Evolutionary conservation across 2,888 invertebrate genomes (phyloP).

Genomic region (Cryptosula pallasiana): DNA sequence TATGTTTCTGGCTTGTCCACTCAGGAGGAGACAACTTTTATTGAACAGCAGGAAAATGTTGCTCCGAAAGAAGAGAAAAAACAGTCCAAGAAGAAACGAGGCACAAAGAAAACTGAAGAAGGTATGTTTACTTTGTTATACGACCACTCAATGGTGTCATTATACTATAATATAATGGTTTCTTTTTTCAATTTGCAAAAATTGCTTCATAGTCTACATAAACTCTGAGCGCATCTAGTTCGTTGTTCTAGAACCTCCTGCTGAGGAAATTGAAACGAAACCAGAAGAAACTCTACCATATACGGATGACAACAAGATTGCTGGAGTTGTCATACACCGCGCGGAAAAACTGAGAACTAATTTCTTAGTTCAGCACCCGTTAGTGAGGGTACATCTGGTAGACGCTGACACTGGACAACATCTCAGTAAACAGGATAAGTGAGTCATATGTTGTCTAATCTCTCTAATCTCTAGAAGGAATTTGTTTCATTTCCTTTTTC

Average conservation of each 20-base stretch:
- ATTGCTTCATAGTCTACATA: too few relatives aligned
- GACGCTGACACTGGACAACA: conserved; percentile 59
- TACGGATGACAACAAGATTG: conserved; percentile 47
- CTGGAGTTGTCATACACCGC: conserved; percentile 59
- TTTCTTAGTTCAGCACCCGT: conserved; percentile 61
- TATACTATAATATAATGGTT: too few relatives aligned
- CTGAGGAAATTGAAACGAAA: not conserved
- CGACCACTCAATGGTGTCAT: too few relatives aligned
- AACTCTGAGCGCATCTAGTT: too few relatives aligned
- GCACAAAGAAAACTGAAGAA: not conserved
- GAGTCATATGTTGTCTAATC: conserved; percentile 28
- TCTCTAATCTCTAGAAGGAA: too few relatives aligned
- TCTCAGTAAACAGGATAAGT: conserved; percentile 56
- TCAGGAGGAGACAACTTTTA: conserved; percentile 18
- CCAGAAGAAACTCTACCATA: conserved; percentile 28
- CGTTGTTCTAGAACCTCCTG: not conserved
- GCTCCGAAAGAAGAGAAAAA: not conserved
- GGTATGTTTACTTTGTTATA: not conserved
- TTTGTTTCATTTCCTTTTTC: too few relatives aligned
- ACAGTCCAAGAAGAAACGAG: not conserved
- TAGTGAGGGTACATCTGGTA: conserved; percentile 62
- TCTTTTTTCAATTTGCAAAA: too few relatives aligned
- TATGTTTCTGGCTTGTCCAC: not conserved
- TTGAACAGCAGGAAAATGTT: conserved; percentile 19
- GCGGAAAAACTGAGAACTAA: conserved; percentile 61